Base-by-base conservation (phyloP, 2,113 vertebrate species). In the Malaclemys terrapin region DNA sequence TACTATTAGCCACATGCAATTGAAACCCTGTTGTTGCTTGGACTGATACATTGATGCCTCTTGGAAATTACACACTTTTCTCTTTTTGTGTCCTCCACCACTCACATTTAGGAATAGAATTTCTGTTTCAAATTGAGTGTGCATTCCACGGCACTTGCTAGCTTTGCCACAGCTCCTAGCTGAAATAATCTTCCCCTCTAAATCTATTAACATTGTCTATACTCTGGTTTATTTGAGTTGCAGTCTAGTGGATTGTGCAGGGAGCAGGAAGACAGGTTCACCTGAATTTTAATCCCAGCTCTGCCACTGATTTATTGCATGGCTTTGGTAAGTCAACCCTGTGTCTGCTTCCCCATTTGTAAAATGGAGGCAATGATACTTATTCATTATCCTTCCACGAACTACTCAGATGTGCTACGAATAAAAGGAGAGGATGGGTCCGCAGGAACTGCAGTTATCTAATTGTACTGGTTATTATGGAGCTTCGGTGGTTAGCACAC, bases 221-320 rank as follows among this genome's bases (percentile, higher is more conserved):
- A 6, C 89, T 65, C 35, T n/a, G 83, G 65, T 76, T 88, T 86
- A 69, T 0, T 80, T 17, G 22, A 80, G 52, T 87, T 91, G 85
- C 45, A 50, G 47, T 72, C 85, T 59, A 80, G 84, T 69, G 54
- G 92, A 50, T 52, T 42, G 24, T 3, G 11, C 62, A 84, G 92
- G 29, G 87, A 91, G 31, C 78, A 62, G 88, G n/a, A 92, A 84
- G 89, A 84, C 72, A 94, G 78, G 93, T 80, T 75, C 69, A 87
- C 84, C 82, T 96, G 94, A 72, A 92, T 94, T 88, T 86, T 85
- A 89, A 95, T 87, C 84, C 80, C 84, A 42, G n/a, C 75, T 93
- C 75, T 90, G 75, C 50, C 0, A 0, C 38, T 95, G 89, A 90
- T 88, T 78, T 96, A 47, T 89, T 85, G 47, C 0, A 0, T 89